Conservation (phyloP, 2,888 invertebrate genomes). For the Synanthedon vespiformis region DNA sequence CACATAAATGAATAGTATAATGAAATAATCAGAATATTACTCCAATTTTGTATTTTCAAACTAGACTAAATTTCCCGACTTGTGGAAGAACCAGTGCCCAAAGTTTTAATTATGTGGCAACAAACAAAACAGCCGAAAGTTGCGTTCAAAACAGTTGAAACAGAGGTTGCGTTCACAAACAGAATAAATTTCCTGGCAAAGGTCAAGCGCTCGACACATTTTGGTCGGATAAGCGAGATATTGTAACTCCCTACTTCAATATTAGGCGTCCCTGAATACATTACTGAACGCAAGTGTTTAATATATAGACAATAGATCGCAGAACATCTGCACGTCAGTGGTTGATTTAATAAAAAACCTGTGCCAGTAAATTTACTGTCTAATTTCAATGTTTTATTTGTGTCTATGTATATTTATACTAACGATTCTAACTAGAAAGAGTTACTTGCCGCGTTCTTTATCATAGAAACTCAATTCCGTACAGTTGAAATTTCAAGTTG, state of each 20-base stretch:
- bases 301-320: neutral
- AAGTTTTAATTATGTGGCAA: neutral
- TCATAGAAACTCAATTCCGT: no score
- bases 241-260: constrained; percentile 16
- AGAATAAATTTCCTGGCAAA: constrained; percentile 10
- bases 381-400: no score
- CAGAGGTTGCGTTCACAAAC: constrained; percentile 7
- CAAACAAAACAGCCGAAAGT: neutral
- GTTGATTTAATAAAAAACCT: neutral
- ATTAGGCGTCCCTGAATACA: constrained; percentile 27
- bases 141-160: neutral
- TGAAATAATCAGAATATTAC: no score
- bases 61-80: no score
- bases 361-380: neutral
- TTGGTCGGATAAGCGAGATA: constrained; percentile 7
- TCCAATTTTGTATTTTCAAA: no score
- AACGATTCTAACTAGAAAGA: no score
- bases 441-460: no score
- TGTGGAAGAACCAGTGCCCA: no score
- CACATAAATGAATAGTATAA: no score
- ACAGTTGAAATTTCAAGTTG: no score
- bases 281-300: constrained; percentile 9
- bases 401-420: no score
- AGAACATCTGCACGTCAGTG: neutral
- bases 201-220: constrained; percentile 9